Evolutionary conservation across 2,113 vertebrate genomes (phyloP).

Genomic region (Ceyx melanurus): DNA sequence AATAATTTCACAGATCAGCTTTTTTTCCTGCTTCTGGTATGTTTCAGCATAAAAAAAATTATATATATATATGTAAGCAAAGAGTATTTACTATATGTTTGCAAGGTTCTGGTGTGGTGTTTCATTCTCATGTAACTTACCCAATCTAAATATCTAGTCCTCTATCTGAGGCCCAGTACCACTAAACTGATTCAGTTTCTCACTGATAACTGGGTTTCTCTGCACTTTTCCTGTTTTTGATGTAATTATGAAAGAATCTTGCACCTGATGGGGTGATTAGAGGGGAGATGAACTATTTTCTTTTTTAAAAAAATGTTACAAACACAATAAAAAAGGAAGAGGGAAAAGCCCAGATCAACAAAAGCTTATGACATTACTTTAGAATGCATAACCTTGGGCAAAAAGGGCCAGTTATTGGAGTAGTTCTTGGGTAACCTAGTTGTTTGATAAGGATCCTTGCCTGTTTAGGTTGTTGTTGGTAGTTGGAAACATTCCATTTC

Average conservation of each 20-base stretch:
- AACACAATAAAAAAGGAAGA: neutral
- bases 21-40: neutral
- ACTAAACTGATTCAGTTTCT: neutral
- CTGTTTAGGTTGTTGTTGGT: slow-evolving; percentile 52
- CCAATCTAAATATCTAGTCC: neutral
- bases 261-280: neutral
- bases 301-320: neutral
- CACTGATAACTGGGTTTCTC: neutral
- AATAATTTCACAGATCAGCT: neutral
- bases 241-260: neutral
- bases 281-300: neutral
- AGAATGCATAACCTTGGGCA: slow-evolving; percentile 59
- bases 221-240: neutral
- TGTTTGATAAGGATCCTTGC: slow-evolving; percentile 64
- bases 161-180: neutral
- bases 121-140: neutral
- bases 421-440: slow-evolving; percentile 54
- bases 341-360: neutral
- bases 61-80: neutral
- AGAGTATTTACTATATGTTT: neutral
- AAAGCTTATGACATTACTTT: slow-evolving; percentile 15
- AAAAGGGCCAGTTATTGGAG: slow-evolving; percentile 50
- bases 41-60: neutral
- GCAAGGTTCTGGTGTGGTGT: neutral
- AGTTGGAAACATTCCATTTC: slow-evolving; percentile 57